Evolutionary conservation across 2,113 vertebrate species (phyloP), one percentile per base, ranked within the genome.

Genomic region (Datnioides undecimradiatus): DNA sequence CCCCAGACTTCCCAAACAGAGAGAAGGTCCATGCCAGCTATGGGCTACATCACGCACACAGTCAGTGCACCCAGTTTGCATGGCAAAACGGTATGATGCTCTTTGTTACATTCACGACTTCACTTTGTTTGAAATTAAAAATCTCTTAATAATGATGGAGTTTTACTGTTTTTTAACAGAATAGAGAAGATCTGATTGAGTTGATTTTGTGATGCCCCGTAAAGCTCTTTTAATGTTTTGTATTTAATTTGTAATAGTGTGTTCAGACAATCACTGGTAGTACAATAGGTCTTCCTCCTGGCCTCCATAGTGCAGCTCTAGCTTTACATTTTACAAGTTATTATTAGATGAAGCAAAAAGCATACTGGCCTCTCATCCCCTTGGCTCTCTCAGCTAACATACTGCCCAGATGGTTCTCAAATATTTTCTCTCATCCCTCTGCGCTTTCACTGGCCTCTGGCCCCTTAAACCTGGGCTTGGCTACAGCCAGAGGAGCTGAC

Each of bases 31-130:
- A 96, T 98, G 95, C 97, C 98, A 72, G 85, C 96, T 62, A 96
- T 98, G 97, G 97, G 98, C 80, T 99, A 99, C 92, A 98, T 99
- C 96, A 99, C 98, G 0, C 98, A 99, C 88, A 99, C 98, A 0
- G 98, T 99, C 93, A 99, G 98, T 3, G 98, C 98, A 17, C 98
- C 98, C 74, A 99, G 98, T 92, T 87, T 99, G 84, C 97, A 99
- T 3, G 98, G 98, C 36, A 98, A 98, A 95, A 99, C 98, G 96
- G 98, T 99, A 96, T 88, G 87, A 48, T 55, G 43, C 43, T 64
- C 51, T 70, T 46, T 13, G 5, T 52, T 51, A 57, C 33, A 49
- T 33, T 65, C 12, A 23, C 12, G 16, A 14, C 23, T 33, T 5
- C 8, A 54, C 23, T 46, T 65, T 16, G 11, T 43, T 70, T 69